Percentiles rank a stretch among this genome's conserved stretches.
Evolutionary conservation across 92 coral and sea anemone species (phyloP).

Genomic region (Bergia sp.): DNA sequence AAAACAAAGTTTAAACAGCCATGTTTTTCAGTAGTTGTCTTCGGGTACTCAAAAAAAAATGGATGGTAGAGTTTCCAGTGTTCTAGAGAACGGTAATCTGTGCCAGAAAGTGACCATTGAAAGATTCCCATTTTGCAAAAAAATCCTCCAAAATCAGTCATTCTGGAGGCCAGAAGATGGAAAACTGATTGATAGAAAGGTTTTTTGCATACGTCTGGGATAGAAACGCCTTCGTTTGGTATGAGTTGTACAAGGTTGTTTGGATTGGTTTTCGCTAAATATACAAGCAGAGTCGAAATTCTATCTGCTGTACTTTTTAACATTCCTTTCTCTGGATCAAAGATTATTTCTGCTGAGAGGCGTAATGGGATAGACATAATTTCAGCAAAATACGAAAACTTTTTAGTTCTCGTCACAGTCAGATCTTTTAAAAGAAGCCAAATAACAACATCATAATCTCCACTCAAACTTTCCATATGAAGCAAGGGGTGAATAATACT

Average conservation of each 20-base stretch:
- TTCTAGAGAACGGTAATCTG: background rate
- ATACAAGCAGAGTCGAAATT: background rate
- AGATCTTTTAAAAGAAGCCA: background rate
- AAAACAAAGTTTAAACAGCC: background rate
- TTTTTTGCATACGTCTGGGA: background rate
- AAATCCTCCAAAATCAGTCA: conserved; percentile 38
- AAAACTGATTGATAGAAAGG: conserved; percentile 25
- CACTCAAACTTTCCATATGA: background rate
- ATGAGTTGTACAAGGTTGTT: background rate
- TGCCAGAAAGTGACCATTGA: background rate
- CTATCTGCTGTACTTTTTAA: background rate
- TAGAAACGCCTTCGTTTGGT: background rate
- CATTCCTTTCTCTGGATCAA: background rate
- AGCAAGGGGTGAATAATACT: background rate
- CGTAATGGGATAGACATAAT: background rate
- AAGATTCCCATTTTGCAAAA: background rate
- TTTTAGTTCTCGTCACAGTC: background rate
- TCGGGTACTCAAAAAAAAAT: background rate
- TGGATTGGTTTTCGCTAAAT: background rate
- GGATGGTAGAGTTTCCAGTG: background rate
- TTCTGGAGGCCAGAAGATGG: conserved; percentile 33
- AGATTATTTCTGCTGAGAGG: background rate
- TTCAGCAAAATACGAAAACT: conserved; percentile 3
- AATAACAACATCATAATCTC: conserved; percentile 9
- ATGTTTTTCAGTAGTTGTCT: background rate